Evolutionary conservation across 92 coral and sea anemone genomes (phyloP).

Genomic region (Nematostella vectensis): DNA sequence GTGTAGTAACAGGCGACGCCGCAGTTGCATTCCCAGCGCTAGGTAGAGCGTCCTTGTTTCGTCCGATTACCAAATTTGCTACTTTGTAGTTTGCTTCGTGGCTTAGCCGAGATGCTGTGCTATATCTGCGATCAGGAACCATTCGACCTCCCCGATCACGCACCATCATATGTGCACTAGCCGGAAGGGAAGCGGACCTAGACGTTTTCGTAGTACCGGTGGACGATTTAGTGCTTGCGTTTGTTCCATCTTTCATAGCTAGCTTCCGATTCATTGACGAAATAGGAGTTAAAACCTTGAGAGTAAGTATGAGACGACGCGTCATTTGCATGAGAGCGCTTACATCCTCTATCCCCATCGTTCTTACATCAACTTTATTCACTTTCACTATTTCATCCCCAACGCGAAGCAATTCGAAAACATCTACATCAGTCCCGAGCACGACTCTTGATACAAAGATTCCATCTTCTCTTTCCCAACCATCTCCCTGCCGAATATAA

Average conservation of each 20-base stretch:
- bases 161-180: slow-evolving; percentile 34
- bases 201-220: slow-evolving; percentile 42
- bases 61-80: slow-evolving; percentile 94
- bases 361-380: slow-evolving; percentile 90
- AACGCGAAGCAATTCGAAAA: slow-evolving; percentile 90
- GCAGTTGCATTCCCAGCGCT: slow-evolving; percentile 30
- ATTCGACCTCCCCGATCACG: slow-evolving; percentile 37
- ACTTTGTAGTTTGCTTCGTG: slow-evolving; percentile 93
- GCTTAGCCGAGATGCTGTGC: slow-evolving; percentile 48
- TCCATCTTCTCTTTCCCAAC: slow-evolving; percentile 95
- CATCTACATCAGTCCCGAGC: slow-evolving; percentile 94
- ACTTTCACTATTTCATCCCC: slow-evolving; percentile 95
- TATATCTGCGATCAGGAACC: slow-evolving; percentile 43
- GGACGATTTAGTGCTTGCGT: slow-evolving; percentile 28
- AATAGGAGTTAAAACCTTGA: slow-evolving; percentile 93
- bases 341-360: slow-evolving; percentile 92
- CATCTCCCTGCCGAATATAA: slow-evolving; percentile 99
- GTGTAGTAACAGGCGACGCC: slow-evolving; percentile 17
- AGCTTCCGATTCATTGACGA: slow-evolving; percentile 59
- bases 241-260: slow-evolving; percentile 53
- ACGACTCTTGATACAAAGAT: slow-evolving; percentile 97
- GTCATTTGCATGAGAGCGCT: slow-evolving; percentile 99
- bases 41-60: slow-evolving; percentile 66
- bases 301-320: slow-evolving; percentile 80
- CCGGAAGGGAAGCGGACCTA: slow-evolving; percentile 53